phyloP scores from a whole-genome alignment of 1,140 invertebrate species.

The Leptopilina boulardi region DNA sequence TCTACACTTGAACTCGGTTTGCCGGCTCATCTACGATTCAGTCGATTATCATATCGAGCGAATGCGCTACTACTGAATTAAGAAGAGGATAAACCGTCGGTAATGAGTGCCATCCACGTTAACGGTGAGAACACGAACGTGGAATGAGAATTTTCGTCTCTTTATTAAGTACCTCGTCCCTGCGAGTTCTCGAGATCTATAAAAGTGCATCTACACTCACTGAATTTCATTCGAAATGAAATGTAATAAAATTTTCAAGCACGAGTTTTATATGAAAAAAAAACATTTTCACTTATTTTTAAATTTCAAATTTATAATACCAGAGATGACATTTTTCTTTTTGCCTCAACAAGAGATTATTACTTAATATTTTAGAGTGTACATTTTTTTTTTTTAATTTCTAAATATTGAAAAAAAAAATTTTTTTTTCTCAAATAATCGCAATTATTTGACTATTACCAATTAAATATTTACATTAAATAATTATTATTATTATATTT shows the following conservation, averaged over 20 bases:
- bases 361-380: no score
- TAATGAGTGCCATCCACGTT: conserved; percentile 20
- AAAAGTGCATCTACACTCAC: neutral
- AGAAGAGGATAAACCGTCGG: conserved; percentile 22
- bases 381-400: no score
- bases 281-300: neutral
- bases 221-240: neutral
- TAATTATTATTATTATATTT: no score
- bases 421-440: no score
- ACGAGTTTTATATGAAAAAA: neutral
- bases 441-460: no score
- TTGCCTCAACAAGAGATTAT: neutral
- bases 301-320: neutral
- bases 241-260: neutral
- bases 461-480: no score
- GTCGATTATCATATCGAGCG: conserved; percentile 54
- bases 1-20: conserved; percentile 20
- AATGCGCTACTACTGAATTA: neutral
- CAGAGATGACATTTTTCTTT: neutral
- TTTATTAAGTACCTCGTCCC: conserved; percentile 13
- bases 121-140: conserved; percentile 15
- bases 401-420: no score
- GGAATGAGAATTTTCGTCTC: conserved; percentile 24
- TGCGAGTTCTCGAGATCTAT: conserved; percentile 2
- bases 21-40: conserved; percentile 54